Evolutionary conservation across 1,140 invertebrate species (phyloP).

Genomic region (Pseudomyrmex sp.): DNA sequence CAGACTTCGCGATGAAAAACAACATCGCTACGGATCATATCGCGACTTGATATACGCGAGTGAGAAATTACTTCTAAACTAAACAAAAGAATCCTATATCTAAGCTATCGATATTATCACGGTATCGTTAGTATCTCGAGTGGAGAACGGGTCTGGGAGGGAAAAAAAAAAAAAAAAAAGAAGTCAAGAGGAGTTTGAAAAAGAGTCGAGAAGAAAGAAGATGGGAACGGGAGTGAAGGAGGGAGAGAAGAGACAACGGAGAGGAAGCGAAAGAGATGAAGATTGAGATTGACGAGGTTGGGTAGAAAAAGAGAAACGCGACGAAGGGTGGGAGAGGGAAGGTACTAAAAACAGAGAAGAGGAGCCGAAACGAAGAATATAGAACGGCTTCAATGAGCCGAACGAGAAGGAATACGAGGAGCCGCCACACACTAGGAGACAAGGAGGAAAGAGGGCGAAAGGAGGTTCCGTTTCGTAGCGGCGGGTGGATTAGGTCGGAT

Average conservation of each 20-base stretch:
- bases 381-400: conserved; percentile 41
- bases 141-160: not conserved
- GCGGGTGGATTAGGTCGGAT: conserved; percentile 59
- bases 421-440: not conserved
- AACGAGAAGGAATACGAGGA: conserved; percentile 28
- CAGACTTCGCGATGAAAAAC: conserved; percentile 16
- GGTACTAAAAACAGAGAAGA: not conserved
- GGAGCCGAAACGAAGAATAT: conserved; percentile 21
- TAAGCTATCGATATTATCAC: not conserved
- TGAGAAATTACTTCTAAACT: conserved; percentile 13
- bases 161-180: not conserved
- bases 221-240: too few relatives aligned
- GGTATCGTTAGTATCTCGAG: conserved; percentile 9
- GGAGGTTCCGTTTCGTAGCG: conserved; percentile 48
- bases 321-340: not conserved
- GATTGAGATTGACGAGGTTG: conserved; percentile 24
- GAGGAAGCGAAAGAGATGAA: not conserved
- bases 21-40: not conserved
- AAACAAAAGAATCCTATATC: not conserved
- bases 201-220: not conserved
- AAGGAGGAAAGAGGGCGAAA: not conserved
- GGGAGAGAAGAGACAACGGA: too few relatives aligned
- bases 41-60: not conserved
- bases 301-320: not conserved
- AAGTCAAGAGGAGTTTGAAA: conserved; percentile 24